Evolutionary conservation across 23 tunicate species (phyloP), one percentile per base, ranked within the genome.

Genomic region (Phallusia fumigata): DNA sequence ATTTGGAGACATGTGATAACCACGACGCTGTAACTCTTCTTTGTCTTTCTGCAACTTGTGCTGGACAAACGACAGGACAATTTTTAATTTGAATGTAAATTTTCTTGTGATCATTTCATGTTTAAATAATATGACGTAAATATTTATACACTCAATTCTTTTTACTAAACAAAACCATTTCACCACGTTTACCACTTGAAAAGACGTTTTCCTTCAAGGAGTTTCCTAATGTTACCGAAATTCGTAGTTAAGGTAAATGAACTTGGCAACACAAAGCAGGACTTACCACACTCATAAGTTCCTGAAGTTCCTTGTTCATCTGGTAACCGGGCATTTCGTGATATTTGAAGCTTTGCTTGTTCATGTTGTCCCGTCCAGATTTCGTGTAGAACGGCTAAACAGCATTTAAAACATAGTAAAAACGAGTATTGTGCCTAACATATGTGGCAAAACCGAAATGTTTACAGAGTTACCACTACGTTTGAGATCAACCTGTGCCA

Each of bases 241-340:
- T n/a, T n/a, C n/a, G n/a, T n/a, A n/a, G n/a, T n/a, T n/a, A n/a
- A n/a, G n/a, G n/a, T n/a, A n/a, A n/a, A n/a, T 13, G 58, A 51
- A 51, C 58, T 51, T 51, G 58, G 18, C 18, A 51, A 51, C 58
- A 40, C 47, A 51, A n/a, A n/a, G n/a, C n/a, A n/a, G n/a, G n/a
- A n/a, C 89, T 88, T 45, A 93, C 98, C 65, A 91, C 76, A 36
- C 91, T 85, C 32, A 93, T 79, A 31, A 93, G 84, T 35, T 88
- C 84, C 22, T 76, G 73, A 30, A 93, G 74, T 73, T 84, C 93
- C 58, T 88, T 93, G 58, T 88, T 91, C 22, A 65, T 35, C 35
- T 84, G 52, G 36, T 88, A 93, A 33, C 73, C 83, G 19, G 90
- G 90, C 31, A 93, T 77, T 75, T 88, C 87, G 36, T 88, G 83